These are phyloP conservation scores for Eustalomyia histrio DNA, from an alignment of 2,888 invertebrate genomes.

Conservation along the genomic window DNA sequence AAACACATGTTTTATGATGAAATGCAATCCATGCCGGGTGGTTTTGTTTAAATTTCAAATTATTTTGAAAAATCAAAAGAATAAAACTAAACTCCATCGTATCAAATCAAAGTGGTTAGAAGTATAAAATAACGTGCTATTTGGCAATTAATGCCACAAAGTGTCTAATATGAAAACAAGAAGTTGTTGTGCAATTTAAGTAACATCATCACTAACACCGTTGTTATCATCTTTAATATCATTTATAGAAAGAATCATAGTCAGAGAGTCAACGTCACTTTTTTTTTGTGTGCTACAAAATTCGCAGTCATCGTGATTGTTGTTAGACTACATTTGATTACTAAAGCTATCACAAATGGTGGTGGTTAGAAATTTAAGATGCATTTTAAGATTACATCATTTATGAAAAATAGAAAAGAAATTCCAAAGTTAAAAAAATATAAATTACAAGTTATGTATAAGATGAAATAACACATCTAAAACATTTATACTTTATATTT, in stretches of 20 bases:
- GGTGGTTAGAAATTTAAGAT: conserved; percentile 60
- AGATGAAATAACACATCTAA: neutral
- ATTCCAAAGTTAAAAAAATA: neutral
- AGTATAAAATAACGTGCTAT: conserved; percentile 52
- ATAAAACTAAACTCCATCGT: conserved; percentile 1
- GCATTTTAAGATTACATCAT: conserved; percentile 61
- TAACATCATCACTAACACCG: conserved; percentile 29
- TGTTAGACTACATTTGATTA: conserved; percentile 63
- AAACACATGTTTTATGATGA: neutral
- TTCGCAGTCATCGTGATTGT: conserved; percentile 54
- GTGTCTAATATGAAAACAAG: conserved; percentile 56
- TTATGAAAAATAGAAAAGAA: conserved; percentile 25
- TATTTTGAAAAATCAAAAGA: neutral
- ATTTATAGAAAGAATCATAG: neutral
- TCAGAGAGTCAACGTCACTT: conserved; percentile 32
- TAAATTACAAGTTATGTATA: too few relatives aligned
- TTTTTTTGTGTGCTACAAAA: conserved; percentile 13
- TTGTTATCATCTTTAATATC: neutral
- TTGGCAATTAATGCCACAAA: conserved; percentile 63
- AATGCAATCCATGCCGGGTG: neutral
- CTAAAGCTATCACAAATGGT: conserved; percentile 44
- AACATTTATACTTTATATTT: too few relatives aligned
- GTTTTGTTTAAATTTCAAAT: conserved; percentile 2
- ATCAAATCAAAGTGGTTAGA: conserved; percentile 35
- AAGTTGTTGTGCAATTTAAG: conserved; percentile 35